Evolutionary conservation across 2,113 vertebrate genomes (phyloP), one percentile per base, ranked within the genome.

Genomic region (Natator depressus): DNA sequence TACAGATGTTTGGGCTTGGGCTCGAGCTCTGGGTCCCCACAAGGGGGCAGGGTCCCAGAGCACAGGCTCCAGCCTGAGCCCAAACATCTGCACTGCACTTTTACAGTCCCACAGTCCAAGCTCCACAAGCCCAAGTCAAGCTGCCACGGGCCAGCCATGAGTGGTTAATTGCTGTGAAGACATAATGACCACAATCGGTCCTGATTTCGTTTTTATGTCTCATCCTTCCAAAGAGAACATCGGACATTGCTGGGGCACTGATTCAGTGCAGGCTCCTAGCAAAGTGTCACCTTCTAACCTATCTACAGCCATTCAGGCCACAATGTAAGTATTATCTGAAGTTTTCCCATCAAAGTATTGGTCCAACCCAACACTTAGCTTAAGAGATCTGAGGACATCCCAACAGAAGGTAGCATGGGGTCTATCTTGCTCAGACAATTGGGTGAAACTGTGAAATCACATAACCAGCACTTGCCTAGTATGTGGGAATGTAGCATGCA

Each of bases 181-280:
- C 31, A 69, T 35, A 69, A 69, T 17, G 78, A 89, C 35, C 82
- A 81, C 35, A 89, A 83, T 47, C 5, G 42, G 51, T 89, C 72
- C 82, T 84, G 55, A 31, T 49, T 94, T 95, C 84, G 80, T 29
- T 55, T 90, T 86, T 22, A 3, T 27, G 31, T 76, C 10, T 69
- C 49, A 5, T 20, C 46, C 20, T 54, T 54, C 53, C 19, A 50
- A 87, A 89, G 29, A 80, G 5, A 96, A 54, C 5, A 53, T 17
- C 35, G 0, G 1, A 84, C 27, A 50, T 0, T 0, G 35, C 29
- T 1, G 0, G 20, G 83, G 42, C 11, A 31, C 2, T 49, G 55
- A 51, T 46, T 93, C 85, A 57, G 79, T 27, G 6, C 78, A 8
- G 69, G 51, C 69, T 76, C 11, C 27, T 54, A 62, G 85, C 0